Base-by-base conservation (phyloP, 2,113 vertebrate species). In the Catharus minimus region DNA sequence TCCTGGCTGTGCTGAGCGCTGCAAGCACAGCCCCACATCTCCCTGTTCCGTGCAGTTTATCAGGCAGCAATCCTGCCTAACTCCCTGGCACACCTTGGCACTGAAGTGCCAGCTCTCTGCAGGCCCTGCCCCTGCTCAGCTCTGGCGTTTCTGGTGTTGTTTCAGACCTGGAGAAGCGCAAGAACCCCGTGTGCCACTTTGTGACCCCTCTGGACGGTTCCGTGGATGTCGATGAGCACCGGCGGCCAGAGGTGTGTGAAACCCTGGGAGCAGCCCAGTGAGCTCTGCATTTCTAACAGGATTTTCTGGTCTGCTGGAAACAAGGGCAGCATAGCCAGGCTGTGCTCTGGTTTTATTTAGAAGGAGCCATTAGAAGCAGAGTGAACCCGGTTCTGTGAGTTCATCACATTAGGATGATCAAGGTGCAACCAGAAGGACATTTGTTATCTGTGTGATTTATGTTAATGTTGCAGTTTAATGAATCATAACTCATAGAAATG, bases 151-250 rank as follows among this genome's bases (percentile, higher is more conserved):
- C 12, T 7, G 0, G 72, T 82, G 80, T 41, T 43, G 33, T 78
- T 94, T 49, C 96, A 99, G 99, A 99, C 96, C 97, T 99, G 93
- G 99, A 99, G 95, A 99, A 98, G 94, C 98, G 99, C 82, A 98
- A 98, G 91, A 99, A 99, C 81, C 99, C 99, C 0, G 98, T 99
- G 58, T 99, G 99, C 94, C 99, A 99, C 92, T 99, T 99, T 53
- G 98, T 99, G 73, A 99, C 99, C 26, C 99, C 99, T 0, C 96
- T 99, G 76, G 99, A 99, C 1, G 98, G 99, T 86, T 99, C 96
- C 13, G 97, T 99, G 32, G 98, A 98, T 2, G 97, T 98, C 0
- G 98, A 99, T 2, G 98, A 99, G 23, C 98, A 98, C 90, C 98
- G 98, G 26, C 96, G 98, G 50, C 97, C 98, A 22, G 99, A 99